phyloP scores from a whole-genome alignment of 1,140 invertebrate species.

The Danaus plexippus region DNA sequence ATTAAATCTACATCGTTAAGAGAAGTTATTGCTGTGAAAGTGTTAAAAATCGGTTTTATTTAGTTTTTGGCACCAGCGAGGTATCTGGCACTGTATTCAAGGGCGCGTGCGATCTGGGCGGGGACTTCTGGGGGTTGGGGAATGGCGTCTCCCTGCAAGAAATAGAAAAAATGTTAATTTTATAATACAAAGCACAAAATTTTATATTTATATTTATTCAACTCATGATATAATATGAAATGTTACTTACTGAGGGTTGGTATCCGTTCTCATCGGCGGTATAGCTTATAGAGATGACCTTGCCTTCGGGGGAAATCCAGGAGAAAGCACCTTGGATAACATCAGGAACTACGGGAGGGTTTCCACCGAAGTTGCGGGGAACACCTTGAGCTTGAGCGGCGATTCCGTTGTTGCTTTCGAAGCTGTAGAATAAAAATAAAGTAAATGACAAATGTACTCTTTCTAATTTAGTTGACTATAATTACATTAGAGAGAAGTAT shows the following conservation, averaged over 20 bases:
- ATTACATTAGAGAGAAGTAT: neutral
- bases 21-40: slow-evolving; percentile 15
- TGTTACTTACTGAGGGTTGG: slow-evolving; percentile 60
- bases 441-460: slow-evolving; percentile 1
- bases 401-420: slow-evolving; percentile 75
- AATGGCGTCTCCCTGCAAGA: slow-evolving; percentile 59
- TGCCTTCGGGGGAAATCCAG: slow-evolving; percentile 60
- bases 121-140: slow-evolving; percentile 67
- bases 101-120: slow-evolving; percentile 57
- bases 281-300: slow-evolving; percentile 58
- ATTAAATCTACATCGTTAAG: slow-evolving; percentile 27
- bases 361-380: slow-evolving; percentile 62
- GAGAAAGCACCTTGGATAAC: slow-evolving; percentile 61
- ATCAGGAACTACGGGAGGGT: slow-evolving; percentile 65
- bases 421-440: slow-evolving; percentile 42
- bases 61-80: slow-evolving; percentile 17
- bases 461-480: too few relatives aligned
- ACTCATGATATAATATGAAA: slow-evolving; percentile 14
- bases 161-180: slow-evolving; percentile 11
- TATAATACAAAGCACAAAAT: too few relatives aligned
- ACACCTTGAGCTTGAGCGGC: slow-evolving; percentile 68
- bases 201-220: too few relatives aligned
- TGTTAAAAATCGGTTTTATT: slow-evolving; percentile 16
- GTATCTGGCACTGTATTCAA: slow-evolving; percentile 51
- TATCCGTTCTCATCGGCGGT: slow-evolving; percentile 74